Evolutionary conservation across 2,797 vertebrate species (phyloP), one percentile per base, ranked within the genome.

Genomic region (Macrochelys suwanniensis): DNA sequence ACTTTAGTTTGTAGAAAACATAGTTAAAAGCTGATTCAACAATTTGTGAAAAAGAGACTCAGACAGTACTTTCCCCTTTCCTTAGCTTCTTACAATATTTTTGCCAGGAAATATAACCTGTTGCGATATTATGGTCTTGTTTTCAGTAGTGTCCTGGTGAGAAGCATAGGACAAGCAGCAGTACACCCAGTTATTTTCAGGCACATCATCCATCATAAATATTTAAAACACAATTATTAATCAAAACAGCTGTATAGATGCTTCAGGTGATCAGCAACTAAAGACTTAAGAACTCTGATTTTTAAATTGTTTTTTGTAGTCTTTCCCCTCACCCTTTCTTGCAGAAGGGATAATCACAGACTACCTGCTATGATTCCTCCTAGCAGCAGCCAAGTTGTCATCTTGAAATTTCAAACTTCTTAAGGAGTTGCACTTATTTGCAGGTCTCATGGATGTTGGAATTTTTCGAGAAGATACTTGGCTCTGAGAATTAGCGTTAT

Each of bases 221-320:
- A 96, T 90, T 97, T 97, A 97, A 97, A 98, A 96, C 96, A 93
- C 93, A 97, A 88, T 93, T 93, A 93, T 97, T 97, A 97, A 95
- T 97, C 97, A 96, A 92, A 98, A 85, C 82, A 97, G 88, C 93
- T 95, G 84, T 90, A 94, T 84, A 85, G 54, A 97, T 94, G 51
- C 87, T 98, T 96, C 84, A 82, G 96, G 96, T 97, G 97, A 97
- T 97, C 97, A 97, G 85, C 85, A 47, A 78, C 88, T 96, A 96
- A 96, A 87, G 96, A 96, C 96, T 93, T 78, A 80, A 87, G 92
- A 95, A 96, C 80, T 96, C 37, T 90, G 85, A 49, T 78, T 94
- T 95, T 88, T 21, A 65, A 45, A 80, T 65, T 80, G 19, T 0
- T 54, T 91, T 89, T 89, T 53, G n/a, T 19, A 80, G 74, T 7